A percentile compares a stretch with the other conserved stretches of the same genome.
Evolutionary conservation across 2,888 invertebrate species (phyloP).

Genomic region (Oithona nana): DNA sequence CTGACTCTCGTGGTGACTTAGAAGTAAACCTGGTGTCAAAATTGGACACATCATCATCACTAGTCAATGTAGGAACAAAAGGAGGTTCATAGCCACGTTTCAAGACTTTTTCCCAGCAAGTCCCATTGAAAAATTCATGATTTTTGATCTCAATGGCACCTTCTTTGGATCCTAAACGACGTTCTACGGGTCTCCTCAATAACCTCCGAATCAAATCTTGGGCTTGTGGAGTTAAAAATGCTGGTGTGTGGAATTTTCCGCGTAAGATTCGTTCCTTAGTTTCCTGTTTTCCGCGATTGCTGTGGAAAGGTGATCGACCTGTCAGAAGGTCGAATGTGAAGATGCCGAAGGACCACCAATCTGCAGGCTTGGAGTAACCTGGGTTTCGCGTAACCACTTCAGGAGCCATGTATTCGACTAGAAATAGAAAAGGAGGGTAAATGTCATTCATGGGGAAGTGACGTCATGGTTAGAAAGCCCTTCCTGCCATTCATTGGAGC

Average conservation of each 20-base stretch:
- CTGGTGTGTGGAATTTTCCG: neutral
- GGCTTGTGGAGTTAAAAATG: slow-evolving; percentile 6
- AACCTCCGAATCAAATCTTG: slow-evolving; percentile 8
- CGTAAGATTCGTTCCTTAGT: neutral
- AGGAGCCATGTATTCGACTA: slow-evolving; percentile 12
- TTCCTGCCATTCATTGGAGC: too few species aligned
- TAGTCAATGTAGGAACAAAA: neutral
- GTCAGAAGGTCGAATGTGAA: slow-evolving; percentile 10
- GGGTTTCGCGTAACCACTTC: slow-evolving; percentile 8
- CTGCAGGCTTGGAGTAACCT: slow-evolving; percentile 8
- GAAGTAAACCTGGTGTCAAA: slow-evolving; percentile 9
- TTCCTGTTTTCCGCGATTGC: neutral
- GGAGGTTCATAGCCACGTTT: slow-evolving; percentile 7
- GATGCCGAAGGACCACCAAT: slow-evolving; percentile 12
- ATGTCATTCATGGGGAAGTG: neutral
- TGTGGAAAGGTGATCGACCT: neutral
- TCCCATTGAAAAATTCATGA: slow-evolving; percentile 2
- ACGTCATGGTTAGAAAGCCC: too few species aligned
- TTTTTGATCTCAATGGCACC: neutral
- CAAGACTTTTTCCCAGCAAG: neutral
- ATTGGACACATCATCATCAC: slow-evolving; percentile 6
- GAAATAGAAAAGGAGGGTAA: neutral
- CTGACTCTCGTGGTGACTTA: slow-evolving; percentile 4
- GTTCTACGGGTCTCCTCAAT: neutral
- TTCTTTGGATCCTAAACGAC: neutral